Conservation (phyloP, 2,113 vertebrate species). For the Rostratula benghalensis region DNA sequence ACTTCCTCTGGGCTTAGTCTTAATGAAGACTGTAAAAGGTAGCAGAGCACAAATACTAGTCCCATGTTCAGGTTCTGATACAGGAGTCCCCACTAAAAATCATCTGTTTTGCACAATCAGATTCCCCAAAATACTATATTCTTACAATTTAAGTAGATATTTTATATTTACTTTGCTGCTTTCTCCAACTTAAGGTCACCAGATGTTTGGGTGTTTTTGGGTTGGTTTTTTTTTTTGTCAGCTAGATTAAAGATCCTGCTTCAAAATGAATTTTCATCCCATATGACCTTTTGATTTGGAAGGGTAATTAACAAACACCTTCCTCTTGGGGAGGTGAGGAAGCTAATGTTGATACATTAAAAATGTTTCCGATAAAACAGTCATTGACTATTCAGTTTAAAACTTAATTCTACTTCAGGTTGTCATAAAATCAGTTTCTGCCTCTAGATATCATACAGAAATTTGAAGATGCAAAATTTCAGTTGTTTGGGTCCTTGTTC, state of each 20-base stretch:
- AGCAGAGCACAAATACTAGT: background rate
- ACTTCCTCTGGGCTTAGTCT: background rate
- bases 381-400: too few species aligned
- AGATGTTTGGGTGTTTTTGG: too few species aligned
- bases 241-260: background rate
- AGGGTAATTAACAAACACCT: background rate
- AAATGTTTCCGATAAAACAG: background rate
- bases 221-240: background rate
- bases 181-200: background rate
- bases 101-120: background rate
- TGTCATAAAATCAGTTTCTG: background rate
- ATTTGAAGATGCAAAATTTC: background rate
- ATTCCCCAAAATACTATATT: background rate
- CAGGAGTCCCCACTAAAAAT: background rate
- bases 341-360: background rate
- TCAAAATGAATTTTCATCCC: background rate
- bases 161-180: background rate
- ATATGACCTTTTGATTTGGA: background rate
- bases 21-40: background rate
- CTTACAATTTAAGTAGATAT: background rate
- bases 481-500: background rate
- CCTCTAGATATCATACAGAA: background rate
- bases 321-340: background rate
- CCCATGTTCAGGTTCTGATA: background rate
- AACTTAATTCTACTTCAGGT: background rate